phyloP scores from a whole-genome alignment of 2,888 invertebrate genomes.

The Fragum whitleyi region DNA sequence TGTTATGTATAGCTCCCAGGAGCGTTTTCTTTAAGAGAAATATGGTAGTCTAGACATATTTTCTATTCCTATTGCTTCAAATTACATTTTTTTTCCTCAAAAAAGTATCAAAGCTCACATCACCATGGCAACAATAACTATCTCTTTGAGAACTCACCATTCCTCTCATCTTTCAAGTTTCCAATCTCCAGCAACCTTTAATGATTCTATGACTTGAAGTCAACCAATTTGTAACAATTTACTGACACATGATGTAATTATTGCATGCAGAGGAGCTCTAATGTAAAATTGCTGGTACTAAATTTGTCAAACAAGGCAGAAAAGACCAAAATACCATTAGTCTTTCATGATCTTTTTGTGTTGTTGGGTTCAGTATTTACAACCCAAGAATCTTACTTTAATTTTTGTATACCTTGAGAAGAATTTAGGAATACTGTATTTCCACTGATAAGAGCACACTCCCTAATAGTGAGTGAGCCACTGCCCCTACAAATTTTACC shows the following conservation, averaged over 20 bases:
- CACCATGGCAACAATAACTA: neutral
- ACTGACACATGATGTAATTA: neutral
- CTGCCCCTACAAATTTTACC: too few species aligned
- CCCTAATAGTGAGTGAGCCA: too few species aligned
- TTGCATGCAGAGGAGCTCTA: slow-evolving; percentile 7
- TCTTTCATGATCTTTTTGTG: neutral
- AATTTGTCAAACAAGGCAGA: neutral
- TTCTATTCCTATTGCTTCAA: neutral
- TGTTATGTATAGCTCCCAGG: too few species aligned
- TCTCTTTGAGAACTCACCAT: neutral
- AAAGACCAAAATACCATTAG: neutral
- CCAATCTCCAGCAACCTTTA: neutral
- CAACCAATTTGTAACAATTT: slow-evolving; percentile 3
- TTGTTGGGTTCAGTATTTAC: too few species aligned
- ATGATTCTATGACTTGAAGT: neutral
- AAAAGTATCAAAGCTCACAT: neutral
- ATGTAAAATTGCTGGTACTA: slow-evolving; percentile 2
- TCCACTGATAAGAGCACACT: too few species aligned
- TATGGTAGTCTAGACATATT: neutral
- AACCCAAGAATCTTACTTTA: too few species aligned
- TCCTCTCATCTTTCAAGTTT: neutral
- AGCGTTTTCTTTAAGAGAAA: too few species aligned
- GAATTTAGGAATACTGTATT: too few species aligned
- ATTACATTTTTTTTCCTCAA: neutral
- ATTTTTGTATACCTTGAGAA: too few species aligned